These are phyloP conservation scores for Eupeodes corollae DNA, from an alignment of 1,140 invertebrate genomes.

Conservation along the genomic window DNA sequence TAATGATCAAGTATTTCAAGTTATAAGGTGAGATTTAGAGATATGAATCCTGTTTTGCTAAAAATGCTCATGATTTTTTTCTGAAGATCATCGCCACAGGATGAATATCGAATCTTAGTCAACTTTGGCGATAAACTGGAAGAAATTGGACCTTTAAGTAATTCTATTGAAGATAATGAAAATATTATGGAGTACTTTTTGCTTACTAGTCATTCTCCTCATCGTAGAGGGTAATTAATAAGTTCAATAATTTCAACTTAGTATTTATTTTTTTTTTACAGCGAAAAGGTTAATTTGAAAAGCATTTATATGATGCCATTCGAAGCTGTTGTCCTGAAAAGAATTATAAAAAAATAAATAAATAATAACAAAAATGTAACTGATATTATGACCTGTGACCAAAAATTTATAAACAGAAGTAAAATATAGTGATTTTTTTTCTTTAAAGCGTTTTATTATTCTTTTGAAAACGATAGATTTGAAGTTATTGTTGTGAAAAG, in stretches of 20 bases:
- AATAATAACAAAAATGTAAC: too few species aligned
- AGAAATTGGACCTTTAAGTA: slow-evolving; percentile 9
- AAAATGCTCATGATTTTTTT: too few species aligned
- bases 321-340: slow-evolving; percentile 26
- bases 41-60: too few species aligned
- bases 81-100: slow-evolving; percentile 10
- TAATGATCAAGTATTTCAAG: slow-evolving; percentile 24
- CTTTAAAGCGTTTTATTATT: too few species aligned
- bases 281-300: slow-evolving; percentile 18
- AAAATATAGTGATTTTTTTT: too few species aligned
- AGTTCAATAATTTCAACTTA: too few species aligned
- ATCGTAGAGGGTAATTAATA: slow-evolving; percentile 17
- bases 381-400: too few species aligned
- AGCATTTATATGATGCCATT: slow-evolving; percentile 24
- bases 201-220: slow-evolving; percentile 20
- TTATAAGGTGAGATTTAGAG: slow-evolving; percentile 26
- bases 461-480: too few species aligned
- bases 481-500: too few species aligned
- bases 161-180: background rate
- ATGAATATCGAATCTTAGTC: slow-evolving; percentile 26
- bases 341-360: slow-evolving; percentile 4
- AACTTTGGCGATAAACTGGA: slow-evolving; percentile 27
- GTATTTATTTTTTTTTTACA: slow-evolving; percentile 3
- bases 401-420: too few species aligned
- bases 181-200: slow-evolving; percentile 23